These are phyloP conservation scores for Platycheirus albimanus DNA, from an alignment of 2,888 invertebrate species.

Conservation along the genomic window DNA sequence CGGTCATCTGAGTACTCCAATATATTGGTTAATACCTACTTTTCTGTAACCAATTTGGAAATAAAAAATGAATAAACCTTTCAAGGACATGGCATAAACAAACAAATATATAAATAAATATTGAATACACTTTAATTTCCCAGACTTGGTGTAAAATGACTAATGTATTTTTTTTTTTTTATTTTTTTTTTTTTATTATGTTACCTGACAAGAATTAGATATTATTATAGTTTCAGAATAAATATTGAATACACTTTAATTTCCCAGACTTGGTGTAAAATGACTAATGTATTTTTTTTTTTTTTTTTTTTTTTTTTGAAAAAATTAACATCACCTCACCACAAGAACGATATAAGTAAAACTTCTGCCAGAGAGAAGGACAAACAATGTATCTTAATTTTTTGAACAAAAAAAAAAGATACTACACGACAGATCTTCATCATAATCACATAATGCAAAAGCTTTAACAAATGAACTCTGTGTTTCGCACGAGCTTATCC, in stretches of 20 bases:
- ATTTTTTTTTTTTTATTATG: slow-evolving; percentile 34
- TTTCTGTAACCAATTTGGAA: no score
- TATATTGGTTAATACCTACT: no score
- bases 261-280: slow-evolving; percentile 7
- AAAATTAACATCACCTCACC: slow-evolving; percentile 7
- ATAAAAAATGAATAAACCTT: no score
- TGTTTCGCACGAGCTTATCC: slow-evolving; percentile 32
- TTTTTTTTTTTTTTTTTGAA: no score
- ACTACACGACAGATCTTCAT: slow-evolving; percentile 28
- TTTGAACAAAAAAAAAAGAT: background rate
- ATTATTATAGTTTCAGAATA: slow-evolving; percentile 5
- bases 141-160: slow-evolving; percentile 25
- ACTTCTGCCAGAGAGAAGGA: slow-evolving; percentile 35
- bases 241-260: slow-evolving; percentile 31
- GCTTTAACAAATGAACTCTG: slow-evolving; percentile 18
- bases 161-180: slow-evolving; percentile 33
- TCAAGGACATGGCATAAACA: slow-evolving; percentile 41
- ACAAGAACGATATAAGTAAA: slow-evolving; percentile 29
- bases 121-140: slow-evolving; percentile 29
- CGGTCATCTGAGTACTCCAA: background rate
- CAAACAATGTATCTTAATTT: slow-evolving; percentile 20
- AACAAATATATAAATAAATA: slow-evolving; percentile 26
- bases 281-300: slow-evolving; percentile 44
- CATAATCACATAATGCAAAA: slow-evolving; percentile 41
- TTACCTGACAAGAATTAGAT: slow-evolving; percentile 50